Evolutionary conservation across 1,140 invertebrate genomes (phyloP), one percentile per base, ranked within the genome.

Genomic region (Solen grandis): DNA sequence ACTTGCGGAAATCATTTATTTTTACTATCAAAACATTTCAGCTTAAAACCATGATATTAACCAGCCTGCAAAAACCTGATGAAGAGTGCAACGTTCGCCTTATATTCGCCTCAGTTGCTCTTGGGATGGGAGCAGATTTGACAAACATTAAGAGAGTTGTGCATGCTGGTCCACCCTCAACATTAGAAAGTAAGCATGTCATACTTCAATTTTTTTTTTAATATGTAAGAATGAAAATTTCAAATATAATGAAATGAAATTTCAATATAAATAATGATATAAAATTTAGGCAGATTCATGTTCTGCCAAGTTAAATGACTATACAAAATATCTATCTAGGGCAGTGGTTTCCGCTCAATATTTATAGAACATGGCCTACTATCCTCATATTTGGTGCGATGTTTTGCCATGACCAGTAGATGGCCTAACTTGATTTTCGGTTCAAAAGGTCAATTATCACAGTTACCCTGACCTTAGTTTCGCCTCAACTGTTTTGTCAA

Each of bases 81-180:
- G 52, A 10, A 38, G 69, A 59, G n/a, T 59, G 69, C 35, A 5
- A 0, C 14, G 33, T 75, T 2, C 27, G 41, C 14, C 72, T 75
- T 8, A 27, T 74, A 5, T 25, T 59, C 41, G 16, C 70, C 59
- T 60, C 54, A 19, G 36, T 74, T 4, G 59, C 72, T 10, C 46
- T 63, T 2, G 22, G 59, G 2, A 75, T 75, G 72, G 72, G 72
- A 27, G 57, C 57, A 63, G 72, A 75, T 59, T 41, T 73, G 19
- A 5, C 14, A 36, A 8, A 75, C 25, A 41, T 75, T 1, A 25
- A 46, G 31, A 46, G 72, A 10, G 29, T 75, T 0, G 63, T 75
- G 31, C 57, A 75, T 75, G 72, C 72, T 27, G 72, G 72, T 1
- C 72, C 72, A 50, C 72, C 57, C 19, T 27, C 57, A 57, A 38